A percentile compares a stretch with the other conserved stretches of the same genome.
phyloP scores from a whole-genome alignment of 2,113 vertebrate species.

The Polypterus bichir region DNA sequence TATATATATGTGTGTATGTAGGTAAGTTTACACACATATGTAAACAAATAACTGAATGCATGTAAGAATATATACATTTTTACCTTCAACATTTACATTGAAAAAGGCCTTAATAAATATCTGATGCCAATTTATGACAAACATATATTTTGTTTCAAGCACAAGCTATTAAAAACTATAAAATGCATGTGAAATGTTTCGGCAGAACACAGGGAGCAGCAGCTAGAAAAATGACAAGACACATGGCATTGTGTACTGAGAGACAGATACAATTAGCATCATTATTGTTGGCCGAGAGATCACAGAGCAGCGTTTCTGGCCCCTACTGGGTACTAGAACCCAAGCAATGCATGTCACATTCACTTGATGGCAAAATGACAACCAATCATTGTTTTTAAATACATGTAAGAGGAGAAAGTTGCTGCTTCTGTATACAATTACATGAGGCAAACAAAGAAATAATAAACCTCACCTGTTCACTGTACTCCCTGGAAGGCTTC shows the following conservation, averaged over 20 bases:
- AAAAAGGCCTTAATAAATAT: too few relatives aligned
- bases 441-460: constrained; percentile 21
- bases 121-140: too few relatives aligned
- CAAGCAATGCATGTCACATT: constrained; percentile 30
- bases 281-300: constrained; percentile 34
- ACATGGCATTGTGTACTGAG: constrained; percentile 33
- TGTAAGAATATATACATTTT: too few relatives aligned
- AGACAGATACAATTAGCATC: constrained; percentile 43
- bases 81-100: too few relatives aligned
- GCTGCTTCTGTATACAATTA: constrained; percentile 11
- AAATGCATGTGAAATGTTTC: constrained; percentile 22
- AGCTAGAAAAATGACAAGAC: constrained; percentile 22
- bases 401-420: constrained; percentile 23
- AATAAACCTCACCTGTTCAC: constrained; percentile 54
- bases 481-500: constrained; percentile 44
- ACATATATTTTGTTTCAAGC: too few relatives aligned
- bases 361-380: constrained; percentile 35
- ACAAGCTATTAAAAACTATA: too few relatives aligned
- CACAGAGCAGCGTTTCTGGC: constrained; percentile 31
- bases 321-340: constrained; percentile 29
- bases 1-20: too few relatives aligned
- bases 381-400: constrained; percentile 19
- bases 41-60: too few relatives aligned
- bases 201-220: constrained; percentile 27
- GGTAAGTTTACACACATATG: too few relatives aligned